phyloP scores from a whole-genome alignment of 2,888 invertebrate species.

The Eurois occulta region DNA sequence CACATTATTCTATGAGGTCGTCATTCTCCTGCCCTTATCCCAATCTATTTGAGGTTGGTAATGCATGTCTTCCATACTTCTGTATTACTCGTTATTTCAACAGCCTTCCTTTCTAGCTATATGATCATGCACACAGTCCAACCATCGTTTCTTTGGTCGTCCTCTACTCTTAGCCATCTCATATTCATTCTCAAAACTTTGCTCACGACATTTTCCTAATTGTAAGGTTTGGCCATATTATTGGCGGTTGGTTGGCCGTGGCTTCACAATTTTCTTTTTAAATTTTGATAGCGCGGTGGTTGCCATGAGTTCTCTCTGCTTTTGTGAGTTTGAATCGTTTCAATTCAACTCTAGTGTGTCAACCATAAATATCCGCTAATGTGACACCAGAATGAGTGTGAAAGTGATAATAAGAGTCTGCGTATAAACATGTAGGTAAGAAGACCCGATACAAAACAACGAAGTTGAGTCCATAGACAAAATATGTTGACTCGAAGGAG shows the following conservation, averaged over 20 bases:
- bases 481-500: slow-evolving; percentile 42
- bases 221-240: background rate
- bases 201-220: background rate
- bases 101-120: background rate
- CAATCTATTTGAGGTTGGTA: too few relatives aligned
- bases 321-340: background rate
- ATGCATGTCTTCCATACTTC: too few relatives aligned
- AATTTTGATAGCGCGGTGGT: background rate
- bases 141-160: too few relatives aligned
- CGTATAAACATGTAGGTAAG: slow-evolving; percentile 2
- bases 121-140: background rate
- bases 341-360: background rate
- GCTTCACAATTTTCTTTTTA: background rate
- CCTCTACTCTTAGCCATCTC: too few relatives aligned
- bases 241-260: too few relatives aligned
- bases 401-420: background rate
- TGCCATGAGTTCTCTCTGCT: background rate
- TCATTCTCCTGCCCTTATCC: too few relatives aligned
- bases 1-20: too few relatives aligned
- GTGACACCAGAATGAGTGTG: background rate
- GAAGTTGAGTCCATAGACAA: slow-evolving; percentile 51
- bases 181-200: background rate
- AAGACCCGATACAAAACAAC: slow-evolving; percentile 42
- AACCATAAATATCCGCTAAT: background rate
- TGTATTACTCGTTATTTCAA: background rate